Conservation (phyloP, 2,113 vertebrate genomes). For the Myodes glareolus region DNA sequence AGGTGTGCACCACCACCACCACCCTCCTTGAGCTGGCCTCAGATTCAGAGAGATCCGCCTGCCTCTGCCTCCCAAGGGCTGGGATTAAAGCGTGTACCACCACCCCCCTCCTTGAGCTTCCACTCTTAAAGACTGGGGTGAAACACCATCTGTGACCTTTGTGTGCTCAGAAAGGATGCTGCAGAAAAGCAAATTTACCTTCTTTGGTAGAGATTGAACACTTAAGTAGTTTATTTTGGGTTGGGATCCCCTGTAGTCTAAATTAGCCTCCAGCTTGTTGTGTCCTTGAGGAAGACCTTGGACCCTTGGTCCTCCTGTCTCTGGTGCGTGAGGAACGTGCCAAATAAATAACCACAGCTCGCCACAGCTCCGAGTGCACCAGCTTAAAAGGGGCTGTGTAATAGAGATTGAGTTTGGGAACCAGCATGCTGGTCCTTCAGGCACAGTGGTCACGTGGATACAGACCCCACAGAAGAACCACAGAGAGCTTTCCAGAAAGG, state of each 20-base stretch:
- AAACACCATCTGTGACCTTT: not conserved
- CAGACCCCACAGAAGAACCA: not conserved
- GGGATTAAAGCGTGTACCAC: not conserved
- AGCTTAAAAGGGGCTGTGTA: not conserved
- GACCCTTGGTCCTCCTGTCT: too few species aligned
- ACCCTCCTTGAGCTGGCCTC: not conserved
- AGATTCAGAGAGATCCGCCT: too few species aligned
- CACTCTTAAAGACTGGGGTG: not conserved
- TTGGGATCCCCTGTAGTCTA: not conserved
- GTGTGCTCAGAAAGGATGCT: not conserved
- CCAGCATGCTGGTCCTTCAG: not conserved
- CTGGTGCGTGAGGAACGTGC: not conserved
- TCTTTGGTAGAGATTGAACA: not conserved
- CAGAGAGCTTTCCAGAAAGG: not conserved
- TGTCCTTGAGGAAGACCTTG: not conserved
- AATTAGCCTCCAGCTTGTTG: not conserved
- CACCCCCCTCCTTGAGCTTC: not conserved
- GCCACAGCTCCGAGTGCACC: too few species aligned
- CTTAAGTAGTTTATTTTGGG: not conserved
- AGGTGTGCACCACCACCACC: not conserved
- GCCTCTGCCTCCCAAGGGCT: not conserved
- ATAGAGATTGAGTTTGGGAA: not conserved
- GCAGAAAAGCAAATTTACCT: rapidly evolving
- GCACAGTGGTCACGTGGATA: not conserved
- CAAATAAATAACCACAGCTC: not conserved